Evolutionary conservation across 2,113 vertebrate genomes (phyloP).

Genomic region (Nothobranchius furzeri): DNA sequence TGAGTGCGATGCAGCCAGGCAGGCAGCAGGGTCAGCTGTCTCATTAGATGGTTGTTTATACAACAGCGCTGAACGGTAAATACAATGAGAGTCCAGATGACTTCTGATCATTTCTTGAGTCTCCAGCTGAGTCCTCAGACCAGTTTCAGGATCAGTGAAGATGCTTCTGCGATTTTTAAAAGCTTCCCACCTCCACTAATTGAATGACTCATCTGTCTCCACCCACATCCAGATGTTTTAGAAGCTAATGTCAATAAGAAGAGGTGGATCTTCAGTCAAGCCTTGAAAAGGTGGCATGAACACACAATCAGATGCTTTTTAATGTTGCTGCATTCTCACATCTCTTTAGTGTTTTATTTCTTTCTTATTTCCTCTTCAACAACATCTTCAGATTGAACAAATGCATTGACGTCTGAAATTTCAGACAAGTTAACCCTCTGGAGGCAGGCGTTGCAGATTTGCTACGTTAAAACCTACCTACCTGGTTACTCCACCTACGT

Average conservation of each 20-base stretch:
- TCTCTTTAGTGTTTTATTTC: not conserved
- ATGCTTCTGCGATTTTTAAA: not conserved
- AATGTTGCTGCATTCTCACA: not conserved
- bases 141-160: not conserved
- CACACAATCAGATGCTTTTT: not conserved
- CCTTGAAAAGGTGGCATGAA: too few species aligned
- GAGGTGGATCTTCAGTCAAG: not conserved
- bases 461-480: too few species aligned
- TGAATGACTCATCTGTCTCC: not conserved
- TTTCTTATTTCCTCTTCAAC: too few species aligned
- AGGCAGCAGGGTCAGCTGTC: constrained; percentile 37
- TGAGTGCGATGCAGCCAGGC: constrained; percentile 32
- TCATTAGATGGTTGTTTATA: constrained; percentile 43
- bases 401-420: too few species aligned
- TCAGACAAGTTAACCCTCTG: too few species aligned
- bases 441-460: too few species aligned
- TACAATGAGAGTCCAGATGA: constrained; percentile 20
- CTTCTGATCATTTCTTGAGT: constrained; percentile 28
- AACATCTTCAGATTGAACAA: too few species aligned
- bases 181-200: not conserved
- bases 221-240: not conserved
- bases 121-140: not conserved
- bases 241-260: not conserved
- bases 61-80: constrained; percentile 9
- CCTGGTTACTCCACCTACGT: too few species aligned